Base-by-base conservation (phyloP, 2,888 invertebrate species). In the Celastrina argiolus region DNA sequence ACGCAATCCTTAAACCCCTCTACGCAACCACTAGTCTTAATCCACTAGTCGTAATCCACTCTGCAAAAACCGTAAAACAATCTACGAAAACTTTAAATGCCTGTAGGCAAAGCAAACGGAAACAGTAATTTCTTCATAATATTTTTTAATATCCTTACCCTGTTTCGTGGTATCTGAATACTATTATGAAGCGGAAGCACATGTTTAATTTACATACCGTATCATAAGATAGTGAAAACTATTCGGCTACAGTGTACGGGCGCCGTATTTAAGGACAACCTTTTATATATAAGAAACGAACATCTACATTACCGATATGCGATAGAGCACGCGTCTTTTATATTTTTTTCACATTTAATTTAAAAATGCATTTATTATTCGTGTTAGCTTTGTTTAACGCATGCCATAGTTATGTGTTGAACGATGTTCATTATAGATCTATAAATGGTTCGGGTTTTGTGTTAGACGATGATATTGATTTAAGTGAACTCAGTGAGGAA, bases 391-490 rank as follows among this genome's bases (percentile, higher is more conserved):
- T 68, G 18, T 61, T 71, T 42, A 65, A 67, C 31, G 65, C 36
- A 22, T 61, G 69, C 69, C 51, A 70, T 26, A 65, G 76, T 69
- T 79, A 79, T 78, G 73, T 79, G 1, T 73, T 79, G 6, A 78
- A 74, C 64, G 69, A 77, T 16, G 69, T 79, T 5, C 69, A 72
- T 18, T 69, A 68, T 51, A 69, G 66, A 14, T 61, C 56, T 28
- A 58, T 73, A 18, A 39, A 65, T 26, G 65, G 28, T 63, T 67
- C 22, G 66, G 58, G 34, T 56, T 65, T 66, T 34, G 63, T 39
- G 2, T 67, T 71, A 18, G 65, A 66, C 18, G 69, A 66, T 14
- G 66, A 69, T 26, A 65, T 68, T 18, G 69, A 71, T 10, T 63
- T 61, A 39, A 61, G 61, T 36, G 36, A 36, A 22, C 36, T 71